phyloP scores from a whole-genome alignment of 2,113 vertebrate species.

The Mus musculus region GRCm39 chr8:70933001-70933500 shows the following conservation, averaged over 20 bases:
- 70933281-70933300: neutral
- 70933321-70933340: rapidly evolving
- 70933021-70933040: neutral
- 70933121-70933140: neutral
- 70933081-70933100: neutral
- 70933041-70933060: neutral
- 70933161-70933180: neutral
- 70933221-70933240: neutral
- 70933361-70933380: neutral
- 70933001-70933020: too few species aligned
- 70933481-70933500: neutral
- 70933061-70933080: neutral
- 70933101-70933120: neutral
- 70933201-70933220: neutral
- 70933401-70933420: neutral
- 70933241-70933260: too few species aligned
- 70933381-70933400: neutral
- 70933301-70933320: neutral
- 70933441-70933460: neutral
- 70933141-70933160: neutral
- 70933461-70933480: too few species aligned
- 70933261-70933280: neutral
- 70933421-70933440: neutral
- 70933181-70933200: neutral
- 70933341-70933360: neutral